Base-by-base conservation (phyloP, 2,113 vertebrate species). In the Danionella cerebrum region DNA sequence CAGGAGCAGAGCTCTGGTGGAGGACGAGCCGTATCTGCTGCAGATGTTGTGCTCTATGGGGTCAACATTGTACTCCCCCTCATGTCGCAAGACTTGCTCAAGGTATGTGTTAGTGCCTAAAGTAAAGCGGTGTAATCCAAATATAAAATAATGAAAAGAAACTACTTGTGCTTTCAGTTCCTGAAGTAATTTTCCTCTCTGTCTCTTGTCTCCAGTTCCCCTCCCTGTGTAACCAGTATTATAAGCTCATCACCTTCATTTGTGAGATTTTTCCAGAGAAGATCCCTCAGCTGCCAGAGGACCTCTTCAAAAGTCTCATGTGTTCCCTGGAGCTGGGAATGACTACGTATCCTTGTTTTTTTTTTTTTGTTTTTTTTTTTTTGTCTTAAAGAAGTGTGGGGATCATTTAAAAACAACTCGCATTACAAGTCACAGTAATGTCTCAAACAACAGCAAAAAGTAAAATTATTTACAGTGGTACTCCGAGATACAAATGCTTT, bases 221-320 rank as follows among this genome's bases (percentile, higher is more conserved):
- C 45, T 97, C 96, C 12, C 84, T 99, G 67, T 99, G 96, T 87
- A 99, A 98, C 87, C 96, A 99, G 57, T 99, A 98, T 83, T 99
- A 98, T 89, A 99, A 98, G 83, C 90, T 99, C 83, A 98, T 99
- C 84, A 99, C 96, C 63, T 99, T 99, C 90, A 99, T 99, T 83
- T 99, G 96, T 84, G 96, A 99, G 86, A 97, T 98, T 85, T 99
- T 99, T 74, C 96, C 96, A 74, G 96, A 99, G 76, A 99, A 99
- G 88, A 98, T 99, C 87, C 95, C 96, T 9, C 95, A 95, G 78
- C 91, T 99, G 78, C 96, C 96, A 16, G 96, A 99, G 68, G 96
- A 98, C 54, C 89, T 99, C 44, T 99, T 99, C 84, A 98, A 99
- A 82, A 99, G 96, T 80, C 87, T 99, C 52, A 99, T 99, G 96